Conservation (phyloP, 2,113 vertebrate genomes). For the Oriolus oriolus region DNA sequence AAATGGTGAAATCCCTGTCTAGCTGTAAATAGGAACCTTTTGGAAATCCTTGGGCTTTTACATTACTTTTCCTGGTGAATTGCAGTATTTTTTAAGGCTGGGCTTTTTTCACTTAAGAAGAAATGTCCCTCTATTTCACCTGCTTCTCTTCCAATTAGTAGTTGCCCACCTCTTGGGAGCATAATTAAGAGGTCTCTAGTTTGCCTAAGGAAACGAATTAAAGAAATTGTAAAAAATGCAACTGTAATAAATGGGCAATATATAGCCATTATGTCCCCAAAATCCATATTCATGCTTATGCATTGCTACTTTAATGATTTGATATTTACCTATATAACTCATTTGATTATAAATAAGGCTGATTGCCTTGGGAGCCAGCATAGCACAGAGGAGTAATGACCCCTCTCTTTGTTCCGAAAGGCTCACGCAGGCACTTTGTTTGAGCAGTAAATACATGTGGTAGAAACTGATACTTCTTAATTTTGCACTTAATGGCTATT, state of each 20-base stretch:
- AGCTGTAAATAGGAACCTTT: not conserved
- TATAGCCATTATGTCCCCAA: constrained; percentile 46
- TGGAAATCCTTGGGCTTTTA: not conserved
- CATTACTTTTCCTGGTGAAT: constrained; percentile 7
- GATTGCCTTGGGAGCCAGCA: constrained; percentile 2
- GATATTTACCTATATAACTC: constrained; percentile 19
- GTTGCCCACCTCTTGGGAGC: constrained; percentile 61
- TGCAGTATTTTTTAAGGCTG: not conserved
- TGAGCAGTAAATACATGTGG: not conserved
- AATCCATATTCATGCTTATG: constrained; percentile 44
- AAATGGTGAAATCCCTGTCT: not conserved
- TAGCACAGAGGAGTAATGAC: constrained; percentile 11
- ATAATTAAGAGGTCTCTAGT: constrained; percentile 69
- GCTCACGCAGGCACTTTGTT: not conserved
- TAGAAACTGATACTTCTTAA: constrained; percentile 17
- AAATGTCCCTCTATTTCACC: constrained; percentile 66
- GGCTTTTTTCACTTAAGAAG: constrained; percentile 28
- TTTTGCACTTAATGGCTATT: constrained; percentile 13
- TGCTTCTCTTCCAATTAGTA: constrained; percentile 71
- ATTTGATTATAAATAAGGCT: constrained; percentile 43
- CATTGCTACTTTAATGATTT: not conserved
- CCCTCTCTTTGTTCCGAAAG: not conserved
- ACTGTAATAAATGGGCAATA: constrained; percentile 54
- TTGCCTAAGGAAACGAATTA: constrained; percentile 69
- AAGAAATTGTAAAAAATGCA: constrained; percentile 66